Conservation (phyloP, 2,113 vertebrate genomes). For the Aythya baeri region DNA sequence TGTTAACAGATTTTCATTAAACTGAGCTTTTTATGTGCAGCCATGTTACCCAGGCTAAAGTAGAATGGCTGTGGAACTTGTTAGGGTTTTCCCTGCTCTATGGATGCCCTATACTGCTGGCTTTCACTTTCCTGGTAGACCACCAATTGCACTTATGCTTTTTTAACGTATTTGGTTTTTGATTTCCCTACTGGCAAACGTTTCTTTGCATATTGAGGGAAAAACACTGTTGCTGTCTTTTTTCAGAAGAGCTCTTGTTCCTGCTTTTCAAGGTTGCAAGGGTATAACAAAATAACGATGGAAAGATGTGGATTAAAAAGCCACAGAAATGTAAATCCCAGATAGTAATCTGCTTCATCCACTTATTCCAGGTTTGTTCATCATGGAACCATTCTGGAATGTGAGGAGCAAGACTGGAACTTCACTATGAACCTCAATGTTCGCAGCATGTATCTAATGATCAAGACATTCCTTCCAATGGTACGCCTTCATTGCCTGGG, state of each 20-base stretch:
- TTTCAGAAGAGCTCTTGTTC: not conserved
- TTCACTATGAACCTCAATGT: conserved; percentile 93
- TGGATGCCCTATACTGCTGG: not conserved
- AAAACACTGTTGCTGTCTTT: not conserved
- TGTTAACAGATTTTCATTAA: not conserved
- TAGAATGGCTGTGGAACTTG: not conserved
- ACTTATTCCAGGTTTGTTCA: conserved; percentile 87
- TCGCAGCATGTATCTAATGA: conserved; percentile 96
- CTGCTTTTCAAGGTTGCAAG: not conserved
- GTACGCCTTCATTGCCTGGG: conserved; percentile 55
- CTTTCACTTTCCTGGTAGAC: not conserved
- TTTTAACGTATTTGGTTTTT: not conserved
- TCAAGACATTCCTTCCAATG: conserved; percentile 92
- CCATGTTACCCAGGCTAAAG: not conserved
- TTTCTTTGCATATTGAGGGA: not conserved
- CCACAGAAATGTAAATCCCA: not conserved
- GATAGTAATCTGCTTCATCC: not conserved
- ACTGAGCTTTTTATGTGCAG: not conserved
- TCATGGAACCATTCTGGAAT: conserved; percentile 91
- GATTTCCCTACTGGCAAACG: not conserved
- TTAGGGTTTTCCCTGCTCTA: fast-evolving
- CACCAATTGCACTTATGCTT: not conserved
- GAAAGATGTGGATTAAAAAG: not conserved
- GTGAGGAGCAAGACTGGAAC: conserved; percentile 92
- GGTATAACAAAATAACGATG: not conserved